Evolutionary conservation across 2,888 invertebrate genomes (phyloP), one percentile per base, ranked within the genome.

Genomic region (Pterostichus madidus): DNA sequence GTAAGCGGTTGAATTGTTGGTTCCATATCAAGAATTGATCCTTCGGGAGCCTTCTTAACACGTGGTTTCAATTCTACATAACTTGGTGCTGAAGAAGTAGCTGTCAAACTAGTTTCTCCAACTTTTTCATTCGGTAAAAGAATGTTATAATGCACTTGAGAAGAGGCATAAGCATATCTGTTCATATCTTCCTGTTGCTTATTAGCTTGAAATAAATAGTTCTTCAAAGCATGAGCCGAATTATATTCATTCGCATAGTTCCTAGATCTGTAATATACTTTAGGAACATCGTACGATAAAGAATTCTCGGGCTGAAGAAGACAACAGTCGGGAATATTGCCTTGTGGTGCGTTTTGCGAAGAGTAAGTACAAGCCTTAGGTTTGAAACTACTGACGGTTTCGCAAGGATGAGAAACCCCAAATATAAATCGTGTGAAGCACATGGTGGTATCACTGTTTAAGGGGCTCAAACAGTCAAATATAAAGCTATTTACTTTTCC

Each of bases 11-110:
- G 46, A 15, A 81, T 75, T 1, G 81, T 15, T 10, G 81, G 15
- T 31, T 81, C 59, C n/a, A 81, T 24, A 31, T 81, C 49, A n/a
- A 17, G 8, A 17, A 73, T 5, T 15, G 10, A 3, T 68, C 13
- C 15, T n/a, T 71, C 68, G 5, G 68, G 17, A 64, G 4, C n/a
- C 44, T 44, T 56, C 5, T 76, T 76, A 15, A 31, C 8, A 13
- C 49, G 32, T n/a, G 79, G 79, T 64, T 79, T 79, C 13, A 79
- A 68, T 24, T 79, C 79, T 5, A 68, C 15, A 32, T 80, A 80
- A 13, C 11, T 56, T 35, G 32, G 2, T 5, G 15, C 0, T 10
- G 49, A 0, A 59, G 8, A 11, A 32, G 10, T 10, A 8, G 32
- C 5, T 64, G 32, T 4, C 5, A 64, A 7, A 1, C 11, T 59